Evolutionary conservation across 2,113 vertebrate species (phyloP).

Genomic region (Gymnocephalus cernua): DNA sequence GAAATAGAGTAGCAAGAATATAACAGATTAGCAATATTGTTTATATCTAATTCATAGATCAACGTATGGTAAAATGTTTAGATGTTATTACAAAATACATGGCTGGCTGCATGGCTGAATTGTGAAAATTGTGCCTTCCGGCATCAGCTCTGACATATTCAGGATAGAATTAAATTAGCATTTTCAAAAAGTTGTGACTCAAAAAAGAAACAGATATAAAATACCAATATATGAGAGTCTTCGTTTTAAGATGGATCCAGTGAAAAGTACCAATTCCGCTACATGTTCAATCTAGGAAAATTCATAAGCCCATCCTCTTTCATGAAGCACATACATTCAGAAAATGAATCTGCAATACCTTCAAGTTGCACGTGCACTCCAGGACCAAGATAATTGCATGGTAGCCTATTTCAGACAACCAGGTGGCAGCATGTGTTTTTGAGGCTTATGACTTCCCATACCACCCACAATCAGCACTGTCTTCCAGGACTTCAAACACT

Average conservation of each 20-base stretch:
- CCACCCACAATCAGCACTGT: constrained; percentile 77
- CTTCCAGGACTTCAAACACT: constrained; percentile 77
- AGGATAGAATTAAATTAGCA: not conserved
- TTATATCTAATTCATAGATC: not conserved
- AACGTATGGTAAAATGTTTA: not conserved
- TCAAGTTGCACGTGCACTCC: constrained; percentile 42
- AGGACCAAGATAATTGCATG: constrained; percentile 59
- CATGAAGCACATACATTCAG: constrained; percentile 11
- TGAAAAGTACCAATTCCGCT: not conserved
- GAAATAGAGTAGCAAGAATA: not conserved
- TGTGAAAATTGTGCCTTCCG: not conserved
- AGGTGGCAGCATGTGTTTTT: constrained; percentile 75
- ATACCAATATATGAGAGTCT: not conserved
- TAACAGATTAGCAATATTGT: not conserved
- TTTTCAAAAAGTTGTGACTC: not conserved
- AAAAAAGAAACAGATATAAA: not conserved
- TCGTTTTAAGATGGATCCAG: not conserved
- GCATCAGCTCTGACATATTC: not conserved
- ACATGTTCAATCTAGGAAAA: constrained; percentile 7
- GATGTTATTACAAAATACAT: not conserved
- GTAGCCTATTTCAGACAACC: constrained; percentile 71
- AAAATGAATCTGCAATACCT: constrained; percentile 45
- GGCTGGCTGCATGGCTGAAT: not conserved
- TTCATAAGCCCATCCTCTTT: constrained; percentile 6
- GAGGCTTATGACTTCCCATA: constrained; percentile 65